Conservation (phyloP, 92 coral and sea anemone species). For the Actinostola sp. region DNA sequence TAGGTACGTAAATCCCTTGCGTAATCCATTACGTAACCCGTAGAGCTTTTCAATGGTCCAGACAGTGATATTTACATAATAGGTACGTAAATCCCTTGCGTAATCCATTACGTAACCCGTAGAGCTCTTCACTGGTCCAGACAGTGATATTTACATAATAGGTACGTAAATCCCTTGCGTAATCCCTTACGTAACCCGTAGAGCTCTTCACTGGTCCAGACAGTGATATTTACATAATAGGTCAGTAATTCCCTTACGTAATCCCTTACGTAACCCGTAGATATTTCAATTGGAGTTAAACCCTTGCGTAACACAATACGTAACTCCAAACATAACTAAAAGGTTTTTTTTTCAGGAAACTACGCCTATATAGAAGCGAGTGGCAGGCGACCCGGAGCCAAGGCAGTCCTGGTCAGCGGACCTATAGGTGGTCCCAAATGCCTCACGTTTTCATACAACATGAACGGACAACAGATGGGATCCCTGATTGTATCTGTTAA, state of each 20-base stretch:
- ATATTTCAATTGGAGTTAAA: too few species aligned
- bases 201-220: too few species aligned
- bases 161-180: neutral
- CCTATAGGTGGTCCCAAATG: slow-evolving; percentile 47
- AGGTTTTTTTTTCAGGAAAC: slow-evolving; percentile 10
- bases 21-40: too few species aligned
- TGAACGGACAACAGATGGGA: slow-evolving; percentile 53
- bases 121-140: too few species aligned
- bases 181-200: too few species aligned
- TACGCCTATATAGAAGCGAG: slow-evolving; percentile 57
- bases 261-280: too few species aligned
- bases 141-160: neutral
- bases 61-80: neutral
- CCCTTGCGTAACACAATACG: too few species aligned
- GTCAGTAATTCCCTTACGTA: too few species aligned
- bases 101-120: too few species aligned
- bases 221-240: too few species aligned
- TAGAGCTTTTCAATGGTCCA: too few species aligned
- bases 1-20: slow-evolving; percentile 3
- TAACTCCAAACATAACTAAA: too few species aligned
- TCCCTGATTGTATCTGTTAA: slow-evolving; percentile 10
- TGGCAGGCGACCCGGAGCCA: slow-evolving; percentile 34
- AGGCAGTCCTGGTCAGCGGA: slow-evolving; percentile 33
- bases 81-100: neutral
- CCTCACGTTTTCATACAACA: slow-evolving; percentile 44